phyloP scores from a whole-genome alignment of 2,113 vertebrate species.

The Malurus alboscapulatus region DNA sequence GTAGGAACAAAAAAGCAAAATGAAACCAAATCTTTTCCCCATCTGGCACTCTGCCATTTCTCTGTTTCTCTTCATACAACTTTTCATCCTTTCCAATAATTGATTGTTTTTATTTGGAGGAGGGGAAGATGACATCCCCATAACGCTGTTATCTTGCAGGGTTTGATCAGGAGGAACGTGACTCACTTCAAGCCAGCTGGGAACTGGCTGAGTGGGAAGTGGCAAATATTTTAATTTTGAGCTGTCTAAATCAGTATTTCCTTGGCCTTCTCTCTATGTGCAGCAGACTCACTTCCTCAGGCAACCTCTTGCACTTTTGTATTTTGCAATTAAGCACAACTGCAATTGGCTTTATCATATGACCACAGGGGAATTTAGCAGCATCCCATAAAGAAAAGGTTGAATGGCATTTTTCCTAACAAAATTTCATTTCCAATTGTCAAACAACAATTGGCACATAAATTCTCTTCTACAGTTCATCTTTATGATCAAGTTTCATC shows the following conservation, averaged over 20 bases:
- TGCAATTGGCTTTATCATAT: neutral
- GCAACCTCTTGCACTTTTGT: neutral
- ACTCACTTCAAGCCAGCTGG: neutral
- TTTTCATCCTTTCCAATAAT: neutral
- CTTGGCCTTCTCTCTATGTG: neutral
- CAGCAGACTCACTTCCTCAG: neutral
- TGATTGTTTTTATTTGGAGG: neutral
- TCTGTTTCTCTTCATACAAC: neutral
- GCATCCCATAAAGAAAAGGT: neutral
- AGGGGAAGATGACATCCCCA: neutral
- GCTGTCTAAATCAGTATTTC: slow-evolving; percentile 19
- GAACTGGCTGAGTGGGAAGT: neutral
- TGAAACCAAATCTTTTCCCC: neutral
- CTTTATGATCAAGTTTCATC: neutral
- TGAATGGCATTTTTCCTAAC: neutral
- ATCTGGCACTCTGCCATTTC: neutral
- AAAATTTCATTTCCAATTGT: neutral
- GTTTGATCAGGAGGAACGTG: neutral
- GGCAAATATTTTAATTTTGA: slow-evolving; percentile 14
- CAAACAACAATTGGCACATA: neutral
- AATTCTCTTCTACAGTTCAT: neutral
- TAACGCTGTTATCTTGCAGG: neutral
- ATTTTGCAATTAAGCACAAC: neutral
- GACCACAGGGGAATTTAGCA: neutral
- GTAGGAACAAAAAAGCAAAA: slow-evolving; percentile 20